These are phyloP conservation scores for Diarsia rubi DNA, from an alignment of 2,888 invertebrate genomes.

Conservation along the genomic window DNA sequence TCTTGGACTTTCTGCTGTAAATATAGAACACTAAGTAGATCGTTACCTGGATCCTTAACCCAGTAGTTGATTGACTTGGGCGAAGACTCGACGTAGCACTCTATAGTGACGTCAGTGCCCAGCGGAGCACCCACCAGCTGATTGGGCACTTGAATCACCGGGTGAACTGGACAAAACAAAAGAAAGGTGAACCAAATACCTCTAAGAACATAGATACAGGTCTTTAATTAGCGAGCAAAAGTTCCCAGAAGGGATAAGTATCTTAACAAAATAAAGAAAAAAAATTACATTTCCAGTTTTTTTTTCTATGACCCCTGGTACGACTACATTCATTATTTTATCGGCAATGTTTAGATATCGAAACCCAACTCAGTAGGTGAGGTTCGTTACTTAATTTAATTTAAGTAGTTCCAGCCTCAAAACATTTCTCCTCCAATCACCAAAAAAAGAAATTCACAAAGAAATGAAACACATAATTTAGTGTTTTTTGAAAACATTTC, in stretches of 20 bases:
- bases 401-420: too few species aligned
- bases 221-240: background rate
- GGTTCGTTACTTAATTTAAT: background rate
- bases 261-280: background rate
- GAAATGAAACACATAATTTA: constrained; percentile 24
- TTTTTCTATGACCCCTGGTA: background rate
- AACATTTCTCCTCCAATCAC: background rate
- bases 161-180: constrained; percentile 92
- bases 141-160: constrained; percentile 97
- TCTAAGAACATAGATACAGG: background rate
- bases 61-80: constrained; percentile 97
- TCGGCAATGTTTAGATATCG: background rate
- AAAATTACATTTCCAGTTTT: too few species aligned
- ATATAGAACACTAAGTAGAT: background rate
- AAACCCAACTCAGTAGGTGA: background rate
- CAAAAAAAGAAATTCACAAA: constrained; percentile 22
- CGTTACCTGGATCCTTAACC: constrained; percentile 94
- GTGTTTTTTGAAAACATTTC: too few species aligned
- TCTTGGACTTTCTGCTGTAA: background rate
- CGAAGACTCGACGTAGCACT: constrained; percentile 97
- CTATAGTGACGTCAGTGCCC: constrained; percentile 95
- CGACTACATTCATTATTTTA: too few species aligned
- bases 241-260: background rate
- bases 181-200: background rate
- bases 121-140: constrained; percentile 97